A percentile compares a stretch with the other conserved stretches of the same genome.
These are phyloP conservation scores for Callipepla squamata DNA, from an alignment of 2,113 vertebrate species.

Conservation along the genomic window DNA sequence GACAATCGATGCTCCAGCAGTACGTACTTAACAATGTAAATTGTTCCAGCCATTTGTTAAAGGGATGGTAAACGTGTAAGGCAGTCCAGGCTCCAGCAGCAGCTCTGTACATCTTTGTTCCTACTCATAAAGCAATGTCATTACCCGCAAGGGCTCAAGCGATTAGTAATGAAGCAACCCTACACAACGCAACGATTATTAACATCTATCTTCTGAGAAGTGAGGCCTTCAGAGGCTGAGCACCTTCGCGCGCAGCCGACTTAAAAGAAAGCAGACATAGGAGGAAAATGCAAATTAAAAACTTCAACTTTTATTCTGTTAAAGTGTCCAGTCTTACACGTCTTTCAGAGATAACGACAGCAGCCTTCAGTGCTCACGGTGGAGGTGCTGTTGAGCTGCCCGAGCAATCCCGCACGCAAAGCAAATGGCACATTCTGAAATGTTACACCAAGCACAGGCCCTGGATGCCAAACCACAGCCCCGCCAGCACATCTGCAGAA, in stretches of 20 bases:
- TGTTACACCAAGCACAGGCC: not conserved
- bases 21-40: not conserved
- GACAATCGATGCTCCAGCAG: not conserved
- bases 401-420: slow-evolving; percentile 2
- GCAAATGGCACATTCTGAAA: not conserved
- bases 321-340: slow-evolving; percentile 51
- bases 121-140: not conserved
- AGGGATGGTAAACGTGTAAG: rapidly evolving
- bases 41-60: not conserved
- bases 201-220: not conserved
- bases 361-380: slow-evolving; percentile 3
- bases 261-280: not conserved
- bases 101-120: not conserved
- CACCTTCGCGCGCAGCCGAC: not conserved
- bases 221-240: rapidly evolving
- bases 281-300: slow-evolving; percentile 41
- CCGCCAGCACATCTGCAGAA: not conserved
- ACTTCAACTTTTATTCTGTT: slow-evolving; percentile 50
- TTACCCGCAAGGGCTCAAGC: not conserved
- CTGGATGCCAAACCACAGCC: slow-evolving; percentile 27
- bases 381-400: slow-evolving; percentile 48
- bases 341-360: slow-evolving; percentile 10
- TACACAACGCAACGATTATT: not conserved
- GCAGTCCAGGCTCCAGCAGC: not conserved
- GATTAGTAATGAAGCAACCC: not conserved